These are phyloP conservation scores for Sebastiscus tertius DNA, from an alignment of 2,797 vertebrate genomes.

Conservation along the genomic window DNA sequence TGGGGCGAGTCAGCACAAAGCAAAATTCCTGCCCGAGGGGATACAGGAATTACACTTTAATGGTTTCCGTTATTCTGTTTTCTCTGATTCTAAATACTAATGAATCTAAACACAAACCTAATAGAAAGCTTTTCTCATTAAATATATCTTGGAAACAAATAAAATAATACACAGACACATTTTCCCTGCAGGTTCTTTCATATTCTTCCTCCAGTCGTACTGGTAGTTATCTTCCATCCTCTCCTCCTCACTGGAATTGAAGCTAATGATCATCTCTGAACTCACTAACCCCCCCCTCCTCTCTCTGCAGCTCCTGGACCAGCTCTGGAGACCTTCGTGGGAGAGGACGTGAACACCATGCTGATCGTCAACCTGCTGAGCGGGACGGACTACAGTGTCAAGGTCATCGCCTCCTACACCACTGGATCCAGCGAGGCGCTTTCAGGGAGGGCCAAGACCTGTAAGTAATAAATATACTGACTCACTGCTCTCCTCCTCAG, in stretches of 20 bases:
- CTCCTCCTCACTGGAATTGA: not conserved
- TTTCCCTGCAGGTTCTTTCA: not conserved
- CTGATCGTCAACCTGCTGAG: slow-evolving; percentile 94
- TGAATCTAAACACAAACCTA: too few species aligned
- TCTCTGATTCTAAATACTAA: too few species aligned
- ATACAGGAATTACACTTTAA: too few species aligned
- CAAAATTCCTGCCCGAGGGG: too few species aligned
- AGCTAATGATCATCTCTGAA: slow-evolving; percentile 4
- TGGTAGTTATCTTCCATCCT: not conserved
- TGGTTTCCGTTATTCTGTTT: too few species aligned
- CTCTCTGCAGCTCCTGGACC: slow-evolving; percentile 83
- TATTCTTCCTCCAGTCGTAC: not conserved
- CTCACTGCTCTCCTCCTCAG: not conserved
- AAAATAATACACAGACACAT: too few species aligned
- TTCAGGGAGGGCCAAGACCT: slow-evolving; percentile 87
- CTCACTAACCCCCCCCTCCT: not conserved
- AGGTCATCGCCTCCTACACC: slow-evolving; percentile 94
- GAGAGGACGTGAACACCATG: slow-evolving; percentile 93
- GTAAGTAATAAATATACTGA: slow-evolving; percentile 77
- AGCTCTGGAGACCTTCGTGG: slow-evolving; percentile 95
- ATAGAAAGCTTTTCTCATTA: not conserved
- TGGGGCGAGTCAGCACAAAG: too few species aligned
- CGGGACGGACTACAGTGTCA: slow-evolving; percentile 93
- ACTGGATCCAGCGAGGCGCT: slow-evolving; percentile 93
- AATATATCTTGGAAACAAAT: too few species aligned